Evolutionary conservation across 2,113 vertebrate genomes (phyloP).

Genomic region (Urocitellus parryii): DNA sequence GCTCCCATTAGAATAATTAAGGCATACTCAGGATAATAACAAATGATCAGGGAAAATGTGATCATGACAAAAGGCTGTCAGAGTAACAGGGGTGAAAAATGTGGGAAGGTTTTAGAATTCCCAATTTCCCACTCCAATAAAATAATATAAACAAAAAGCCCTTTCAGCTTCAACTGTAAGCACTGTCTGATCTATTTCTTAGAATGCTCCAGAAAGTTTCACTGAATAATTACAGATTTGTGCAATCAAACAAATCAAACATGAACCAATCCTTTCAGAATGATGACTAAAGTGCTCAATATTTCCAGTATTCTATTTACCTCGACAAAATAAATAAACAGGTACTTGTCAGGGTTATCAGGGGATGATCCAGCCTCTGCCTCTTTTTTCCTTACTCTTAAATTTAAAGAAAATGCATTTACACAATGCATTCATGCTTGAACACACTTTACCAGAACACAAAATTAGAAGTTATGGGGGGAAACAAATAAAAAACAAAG

Average conservation of each 20-base stretch:
- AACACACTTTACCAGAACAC: not conserved
- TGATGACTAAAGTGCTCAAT: not conserved
- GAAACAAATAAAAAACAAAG: not conserved
- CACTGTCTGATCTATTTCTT: conserved; percentile 21
- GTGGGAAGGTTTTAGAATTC: conserved; percentile 2
- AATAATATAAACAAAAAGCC: conserved; percentile 19
- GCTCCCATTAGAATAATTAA: conserved; percentile 50
- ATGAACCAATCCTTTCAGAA: conserved; percentile 6
- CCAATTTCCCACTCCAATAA: conserved; percentile 26
- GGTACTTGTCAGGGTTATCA: not conserved
- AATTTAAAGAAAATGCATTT: not conserved
- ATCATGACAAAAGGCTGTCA: conserved; percentile 39
- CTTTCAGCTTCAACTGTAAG: conserved; percentile 24
- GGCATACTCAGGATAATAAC: not conserved
- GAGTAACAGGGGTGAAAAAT: conserved; percentile 30
- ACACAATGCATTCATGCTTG: not conserved
- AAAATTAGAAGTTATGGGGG: not conserved
- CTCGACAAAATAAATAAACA: not conserved
- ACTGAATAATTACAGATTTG: not conserved
- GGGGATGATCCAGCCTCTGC: not conserved
- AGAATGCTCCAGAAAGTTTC: conserved; percentile 33
- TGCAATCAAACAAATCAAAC: not conserved
- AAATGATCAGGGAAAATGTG: conserved; percentile 39
- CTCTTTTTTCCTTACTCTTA: not conserved
- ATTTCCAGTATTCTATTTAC: not conserved